Base-by-base conservation (phyloP, 1,140 invertebrate genomes). In the Dreissena rostriformis region DNA sequence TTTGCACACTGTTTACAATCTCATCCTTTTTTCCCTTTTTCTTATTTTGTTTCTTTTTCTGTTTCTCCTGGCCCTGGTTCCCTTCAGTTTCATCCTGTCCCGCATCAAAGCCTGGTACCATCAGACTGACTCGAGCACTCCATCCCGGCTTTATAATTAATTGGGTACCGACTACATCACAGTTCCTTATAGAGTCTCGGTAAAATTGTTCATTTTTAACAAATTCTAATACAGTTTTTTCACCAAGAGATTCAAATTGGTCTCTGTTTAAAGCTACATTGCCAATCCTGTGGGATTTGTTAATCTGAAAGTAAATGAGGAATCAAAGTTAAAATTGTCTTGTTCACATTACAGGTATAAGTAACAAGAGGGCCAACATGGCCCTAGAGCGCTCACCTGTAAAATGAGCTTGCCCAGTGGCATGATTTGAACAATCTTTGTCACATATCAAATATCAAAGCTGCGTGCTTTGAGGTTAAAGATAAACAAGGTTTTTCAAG, bases 231-330 rank as follows among this genome's bases (percentile, higher is more conserved):
- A 57, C 79, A 49, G 2, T 28, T 5, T 73, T 22, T 26, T 73
- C 70, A 24, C 51, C 52, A 24, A 79, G 22, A 6, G n/a, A 24
- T 0, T 57, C 55, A 29, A 79, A 39, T 4, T 53, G 22, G 0
- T 51, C 12, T 5, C 6, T 24, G 15, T 26, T 8, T 12, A 79
- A 22, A 28, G 51, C 24, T 10, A 70, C 11, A 17, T 28, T 24
- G 39, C 77, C 77, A 61, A 79, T 70, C 2, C 1, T 22, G 15
- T 79, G 22, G 12, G 24, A 53, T 24, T 79, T 79, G 65, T 66
- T 68, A 53, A 68, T n/a, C 26, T 39, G 49, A 71, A 71, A 49
- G n/a, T 17, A 26, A 22, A 68, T 26, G 19, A 28, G 29, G 24
- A 68, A 68, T 24, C 15, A 68, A 68, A 22, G 6, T 68, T 22